phyloP scores from a whole-genome alignment of 2,113 vertebrate genomes.

The Bubo scandiacus region DNA sequence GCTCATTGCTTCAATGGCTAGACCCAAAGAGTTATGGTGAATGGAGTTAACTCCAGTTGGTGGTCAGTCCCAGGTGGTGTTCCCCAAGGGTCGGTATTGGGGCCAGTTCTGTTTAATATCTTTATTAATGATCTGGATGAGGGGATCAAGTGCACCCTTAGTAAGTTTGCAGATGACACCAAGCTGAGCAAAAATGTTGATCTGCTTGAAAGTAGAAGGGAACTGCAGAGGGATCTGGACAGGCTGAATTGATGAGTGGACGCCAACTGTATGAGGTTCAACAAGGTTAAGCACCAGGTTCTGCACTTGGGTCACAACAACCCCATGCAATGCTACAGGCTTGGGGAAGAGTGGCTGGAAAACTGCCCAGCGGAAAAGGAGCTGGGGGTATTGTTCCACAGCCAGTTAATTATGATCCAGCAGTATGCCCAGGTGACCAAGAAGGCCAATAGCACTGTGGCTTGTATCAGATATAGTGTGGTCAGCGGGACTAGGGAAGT shows the following conservation, averaged over 20 bases:
- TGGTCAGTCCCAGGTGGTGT: neutral
- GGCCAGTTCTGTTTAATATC: neutral
- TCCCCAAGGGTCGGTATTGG: neutral
- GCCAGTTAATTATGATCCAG: too few relatives aligned
- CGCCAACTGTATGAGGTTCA: too few relatives aligned
- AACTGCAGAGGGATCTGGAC: neutral
- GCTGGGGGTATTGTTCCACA: too few relatives aligned
- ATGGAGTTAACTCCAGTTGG: neutral
- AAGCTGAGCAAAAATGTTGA: neutral
- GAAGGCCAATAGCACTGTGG: too few relatives aligned
- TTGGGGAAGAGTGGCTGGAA: neutral
- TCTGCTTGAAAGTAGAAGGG: neutral
- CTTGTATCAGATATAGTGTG: too few relatives aligned
- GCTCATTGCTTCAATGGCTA: neutral
- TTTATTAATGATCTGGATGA: neutral
- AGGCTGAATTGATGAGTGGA: too few relatives aligned
- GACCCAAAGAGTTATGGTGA: neutral
- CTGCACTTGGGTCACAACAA: neutral
- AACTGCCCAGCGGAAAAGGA: too few relatives aligned
- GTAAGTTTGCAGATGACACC: neutral
- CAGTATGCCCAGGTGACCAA: too few relatives aligned
- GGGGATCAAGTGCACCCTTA: fast-evolving
- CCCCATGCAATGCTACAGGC: neutral
- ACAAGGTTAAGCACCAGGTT: neutral
- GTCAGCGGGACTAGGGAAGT: too few relatives aligned